These are phyloP conservation scores for Myotis lucifugus DNA, from an alignment of 2,113 vertebrate species.

Conservation along the genomic window DNA sequence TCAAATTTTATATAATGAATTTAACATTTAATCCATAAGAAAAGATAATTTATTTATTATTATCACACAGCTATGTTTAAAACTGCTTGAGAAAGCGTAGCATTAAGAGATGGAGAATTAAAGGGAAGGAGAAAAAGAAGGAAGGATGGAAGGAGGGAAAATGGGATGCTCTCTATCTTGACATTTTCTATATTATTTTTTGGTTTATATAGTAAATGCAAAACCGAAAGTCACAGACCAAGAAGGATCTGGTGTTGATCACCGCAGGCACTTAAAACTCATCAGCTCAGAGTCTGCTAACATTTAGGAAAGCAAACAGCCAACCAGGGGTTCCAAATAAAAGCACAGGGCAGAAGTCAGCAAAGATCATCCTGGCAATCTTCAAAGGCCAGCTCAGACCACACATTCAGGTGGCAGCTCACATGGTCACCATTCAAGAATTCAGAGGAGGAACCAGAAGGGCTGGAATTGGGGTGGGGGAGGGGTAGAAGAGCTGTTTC, in stretches of 20 bases:
- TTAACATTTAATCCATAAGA: background rate
- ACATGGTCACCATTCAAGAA: slow-evolving; percentile 55
- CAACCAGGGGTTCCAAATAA: slow-evolving; percentile 82
- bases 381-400: slow-evolving; percentile 77
- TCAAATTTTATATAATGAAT: background rate
- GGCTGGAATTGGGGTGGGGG: background rate
- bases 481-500: background rate
- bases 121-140: background rate
- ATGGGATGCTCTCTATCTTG: background rate
- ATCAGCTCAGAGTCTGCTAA: slow-evolving; percentile 84
- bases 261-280: slow-evolving; percentile 84
- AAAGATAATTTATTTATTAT: background rate
- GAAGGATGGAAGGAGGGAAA: background rate
- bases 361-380: slow-evolving; percentile 72
- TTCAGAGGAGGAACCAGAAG: slow-evolving; percentile 41
- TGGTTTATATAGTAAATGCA: background rate
- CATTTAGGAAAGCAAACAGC: slow-evolving; percentile 87
- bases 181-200: background rate
- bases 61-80: background rate
- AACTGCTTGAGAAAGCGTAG: background rate
- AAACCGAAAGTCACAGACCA: background rate
- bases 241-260: slow-evolving; percentile 62
- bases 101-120: background rate
- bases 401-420: slow-evolving; percentile 64
- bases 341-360: slow-evolving; percentile 80